Evolutionary conservation across 2,888 invertebrate genomes (phyloP), one percentile per base, ranked within the genome.

Genomic region (Sarcophaga rosellei): DNA sequence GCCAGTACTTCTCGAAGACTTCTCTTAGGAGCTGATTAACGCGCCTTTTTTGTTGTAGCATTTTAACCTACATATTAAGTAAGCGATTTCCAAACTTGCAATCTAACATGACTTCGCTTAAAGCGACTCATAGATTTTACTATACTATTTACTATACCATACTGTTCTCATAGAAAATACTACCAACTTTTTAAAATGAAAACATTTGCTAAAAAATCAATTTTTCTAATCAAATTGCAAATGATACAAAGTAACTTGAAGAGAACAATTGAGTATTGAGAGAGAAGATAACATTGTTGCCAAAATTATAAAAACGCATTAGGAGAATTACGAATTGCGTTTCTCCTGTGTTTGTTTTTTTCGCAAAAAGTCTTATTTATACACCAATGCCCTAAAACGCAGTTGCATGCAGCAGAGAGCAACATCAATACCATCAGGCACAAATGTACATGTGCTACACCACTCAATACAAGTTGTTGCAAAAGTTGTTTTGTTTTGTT

Each of bases 221-320:
- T 15, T 12, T 53, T 53, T 78, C 66, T 70, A 23, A 63, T 66
- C 72, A 78, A 65, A 20, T 70, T 47, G 21, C 11, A 35, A 35
- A 35, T 8, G 10, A 8, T 35, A 10, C 10, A 35, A 53, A 70
- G 4, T 45, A 75, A 75, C 44, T 45, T 62, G 75, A 66, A 45
- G 78, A 44, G 61, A 79, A 76, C 81, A 84, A 81, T 81, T 83
- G 70, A 83, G 53, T 15, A 53, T 53, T 35, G 35, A 35, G 35
- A 35, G 35, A 8, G 35, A 35, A 35, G 78, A 78, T 83, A 85
- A 85, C 72, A 84, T 76, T 85, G 63, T 73, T 77, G 77, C 44
- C 59, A 74, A 53, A 80, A 84, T 83, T 62, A 74, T 53, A 53
- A 44, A 61, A 44, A 45, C 8, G 23, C n/a, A 65, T 53, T 53